A percentile compares a stretch with the other conserved stretches of the same genome.
Conservation (phyloP, 2,888 invertebrate genomes). For the Noctuana brunneofusca region DNA sequence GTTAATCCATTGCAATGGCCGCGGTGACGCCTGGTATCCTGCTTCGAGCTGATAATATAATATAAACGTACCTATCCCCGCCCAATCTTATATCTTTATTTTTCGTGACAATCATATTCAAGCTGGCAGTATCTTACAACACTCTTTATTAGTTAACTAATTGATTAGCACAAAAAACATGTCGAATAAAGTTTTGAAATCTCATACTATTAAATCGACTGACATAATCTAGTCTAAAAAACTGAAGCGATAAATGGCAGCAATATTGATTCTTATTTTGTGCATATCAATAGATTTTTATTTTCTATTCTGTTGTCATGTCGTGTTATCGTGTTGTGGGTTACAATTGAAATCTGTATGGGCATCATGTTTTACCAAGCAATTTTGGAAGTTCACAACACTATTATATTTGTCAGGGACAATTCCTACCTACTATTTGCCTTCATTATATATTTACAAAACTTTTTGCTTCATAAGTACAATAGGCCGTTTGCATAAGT, state of each 20-base stretch:
- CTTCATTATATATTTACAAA: conserved; percentile 18
- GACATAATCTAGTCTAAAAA: background rate
- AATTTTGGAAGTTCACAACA: conserved; percentile 19
- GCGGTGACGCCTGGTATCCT: conserved; percentile 43
- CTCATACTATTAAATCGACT: background rate
- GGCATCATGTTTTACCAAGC: background rate
- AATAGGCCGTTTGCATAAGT: conserved; percentile 31
- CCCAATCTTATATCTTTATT: conserved; percentile 44
- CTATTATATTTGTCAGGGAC: conserved; percentile 30
- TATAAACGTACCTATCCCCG: conserved; percentile 43
- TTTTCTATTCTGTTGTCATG: too few species aligned
- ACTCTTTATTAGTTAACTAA: background rate
- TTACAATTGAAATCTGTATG: background rate
- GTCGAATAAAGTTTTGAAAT: background rate
- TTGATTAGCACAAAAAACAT: conserved; percentile 2
- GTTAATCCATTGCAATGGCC: conserved; percentile 46
- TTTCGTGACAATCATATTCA: conserved; percentile 1
- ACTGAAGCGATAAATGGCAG: background rate
- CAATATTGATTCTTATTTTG: background rate
- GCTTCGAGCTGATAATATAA: conserved; percentile 43
- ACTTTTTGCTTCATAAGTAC: conserved; percentile 20
- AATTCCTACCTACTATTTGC: conserved; percentile 32
- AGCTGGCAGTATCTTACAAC: background rate
- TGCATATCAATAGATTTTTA: background rate
- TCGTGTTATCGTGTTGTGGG: too few species aligned